phyloP scores from a whole-genome alignment of 2,888 invertebrate species.

The Brachyptera putata region DNA sequence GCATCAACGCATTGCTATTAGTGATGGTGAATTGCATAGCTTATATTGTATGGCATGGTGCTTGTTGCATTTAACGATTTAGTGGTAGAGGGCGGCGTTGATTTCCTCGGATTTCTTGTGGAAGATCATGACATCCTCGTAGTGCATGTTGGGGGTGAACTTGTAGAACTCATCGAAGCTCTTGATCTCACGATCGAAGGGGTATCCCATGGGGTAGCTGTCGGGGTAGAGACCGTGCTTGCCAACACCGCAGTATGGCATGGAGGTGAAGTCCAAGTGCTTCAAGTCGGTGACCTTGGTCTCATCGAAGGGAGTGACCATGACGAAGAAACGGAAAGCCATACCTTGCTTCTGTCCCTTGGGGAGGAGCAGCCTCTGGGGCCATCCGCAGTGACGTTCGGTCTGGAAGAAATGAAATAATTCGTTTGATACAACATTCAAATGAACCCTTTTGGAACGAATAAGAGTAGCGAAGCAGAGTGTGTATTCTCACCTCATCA shows the following conservation, averaged over 20 bases:
- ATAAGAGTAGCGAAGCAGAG: background rate
- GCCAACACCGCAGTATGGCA: conserved; percentile 38
- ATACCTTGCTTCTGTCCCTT: conserved; percentile 64
- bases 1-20: too few relatives aligned
- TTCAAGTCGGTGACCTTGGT: conserved; percentile 8
- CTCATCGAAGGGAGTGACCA: conserved; percentile 57
- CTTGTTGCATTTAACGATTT: too few relatives aligned
- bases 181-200: conserved; percentile 54
- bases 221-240: conserved; percentile 46
- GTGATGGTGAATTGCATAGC: too few relatives aligned
- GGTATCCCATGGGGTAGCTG: conserved; percentile 54
- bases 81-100: conserved; percentile 20
- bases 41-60: too few relatives aligned
- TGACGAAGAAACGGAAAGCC: conserved; percentile 59
- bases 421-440: too few relatives aligned
- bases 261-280: conserved; percentile 65
- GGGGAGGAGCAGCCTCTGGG: conserved; percentile 65
- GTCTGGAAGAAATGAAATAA: conserved; percentile 5
- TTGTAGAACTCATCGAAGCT: conserved; percentile 37
- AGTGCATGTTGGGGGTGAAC: conserved; percentile 55
- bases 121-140: conserved; percentile 57
- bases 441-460: background rate
- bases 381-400: conserved; percentile 59
- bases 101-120: conserved; percentile 46
- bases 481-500: conserved; percentile 31